phyloP scores from a whole-genome alignment of 2,888 invertebrate species.

The Empis stercorea region DNA sequence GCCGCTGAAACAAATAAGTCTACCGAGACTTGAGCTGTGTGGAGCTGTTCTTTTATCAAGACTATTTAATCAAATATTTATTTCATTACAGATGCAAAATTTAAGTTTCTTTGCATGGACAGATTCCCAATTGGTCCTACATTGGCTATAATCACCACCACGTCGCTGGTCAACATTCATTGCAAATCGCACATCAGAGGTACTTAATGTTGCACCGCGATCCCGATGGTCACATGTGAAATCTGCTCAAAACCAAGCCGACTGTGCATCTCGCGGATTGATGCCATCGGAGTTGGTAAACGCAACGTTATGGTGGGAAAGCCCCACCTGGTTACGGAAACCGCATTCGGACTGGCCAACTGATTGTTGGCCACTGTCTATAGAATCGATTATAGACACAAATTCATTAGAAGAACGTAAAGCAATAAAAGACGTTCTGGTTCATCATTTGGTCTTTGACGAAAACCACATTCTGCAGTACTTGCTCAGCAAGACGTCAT shows the following conservation, averaged over 20 bases:
- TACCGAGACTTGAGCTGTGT: constrained; percentile 4
- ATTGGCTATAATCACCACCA: constrained; percentile 15
- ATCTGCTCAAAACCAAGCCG: constrained; percentile 15
- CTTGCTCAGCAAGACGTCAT: no score
- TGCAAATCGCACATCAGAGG: constrained; percentile 14
- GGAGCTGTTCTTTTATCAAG: constrained; percentile 8
- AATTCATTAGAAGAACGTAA: no score
- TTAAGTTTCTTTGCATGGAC: constrained; percentile 11
- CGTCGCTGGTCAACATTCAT: constrained; percentile 18
- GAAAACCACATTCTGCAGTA: no score
- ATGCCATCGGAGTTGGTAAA: constrained; percentile 8
- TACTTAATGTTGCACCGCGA: constrained; percentile 6
- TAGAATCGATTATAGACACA: no score
- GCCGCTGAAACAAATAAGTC: neutral
- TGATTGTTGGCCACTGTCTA: no score
- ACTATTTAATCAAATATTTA: constrained; percentile 1
- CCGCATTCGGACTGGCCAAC: no score
- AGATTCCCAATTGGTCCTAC: constrained; percentile 13
- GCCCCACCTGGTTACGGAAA: constrained; percentile 11
- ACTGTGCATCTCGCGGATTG: constrained; percentile 14
- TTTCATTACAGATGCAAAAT: neutral
- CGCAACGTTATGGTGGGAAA: constrained; percentile 15
- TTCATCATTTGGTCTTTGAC: no score
- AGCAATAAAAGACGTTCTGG: no score
- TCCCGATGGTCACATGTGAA: constrained; percentile 14